phyloP scores from a whole-genome alignment of 2,113 vertebrate genomes.

The Patagioenas fasciata region DNA sequence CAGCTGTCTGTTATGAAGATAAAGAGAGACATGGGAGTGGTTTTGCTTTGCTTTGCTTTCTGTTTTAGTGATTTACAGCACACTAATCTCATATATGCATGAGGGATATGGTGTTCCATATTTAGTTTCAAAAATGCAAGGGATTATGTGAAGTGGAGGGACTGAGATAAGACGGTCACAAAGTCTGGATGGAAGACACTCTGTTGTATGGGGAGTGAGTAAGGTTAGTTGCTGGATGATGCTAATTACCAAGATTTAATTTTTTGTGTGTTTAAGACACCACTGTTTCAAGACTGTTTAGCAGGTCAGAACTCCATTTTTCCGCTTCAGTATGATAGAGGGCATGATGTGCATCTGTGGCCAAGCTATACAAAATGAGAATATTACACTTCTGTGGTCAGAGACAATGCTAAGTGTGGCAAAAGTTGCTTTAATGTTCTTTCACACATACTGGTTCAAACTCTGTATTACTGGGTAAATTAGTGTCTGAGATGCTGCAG shows the following conservation, averaged over 20 bases:
- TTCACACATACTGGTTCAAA: neutral
- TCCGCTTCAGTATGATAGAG: neutral
- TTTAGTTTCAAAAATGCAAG: neutral
- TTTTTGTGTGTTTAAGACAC: neutral
- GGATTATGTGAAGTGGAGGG: neutral
- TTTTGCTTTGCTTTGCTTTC: neutral
- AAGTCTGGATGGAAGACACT: neutral
- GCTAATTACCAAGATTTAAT: neutral
- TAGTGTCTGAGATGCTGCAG: neutral
- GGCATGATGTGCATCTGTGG: neutral
- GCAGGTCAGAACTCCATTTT: neutral
- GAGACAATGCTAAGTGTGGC: neutral
- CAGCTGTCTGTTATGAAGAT: neutral
- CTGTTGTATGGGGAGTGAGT: neutral
- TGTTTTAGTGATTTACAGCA: neutral
- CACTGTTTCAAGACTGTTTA: neutral
- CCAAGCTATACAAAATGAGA: neutral
- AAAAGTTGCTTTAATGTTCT: neutral
- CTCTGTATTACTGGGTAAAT: neutral
- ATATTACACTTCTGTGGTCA: accelerated
- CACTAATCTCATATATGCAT: neutral
- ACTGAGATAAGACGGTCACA: neutral
- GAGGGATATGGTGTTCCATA: neutral
- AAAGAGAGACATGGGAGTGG: neutral
- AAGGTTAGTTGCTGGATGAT: neutral